Evolutionary conservation across 2,113 vertebrate species (phyloP).

Genomic region (Raphicerus campestris): DNA sequence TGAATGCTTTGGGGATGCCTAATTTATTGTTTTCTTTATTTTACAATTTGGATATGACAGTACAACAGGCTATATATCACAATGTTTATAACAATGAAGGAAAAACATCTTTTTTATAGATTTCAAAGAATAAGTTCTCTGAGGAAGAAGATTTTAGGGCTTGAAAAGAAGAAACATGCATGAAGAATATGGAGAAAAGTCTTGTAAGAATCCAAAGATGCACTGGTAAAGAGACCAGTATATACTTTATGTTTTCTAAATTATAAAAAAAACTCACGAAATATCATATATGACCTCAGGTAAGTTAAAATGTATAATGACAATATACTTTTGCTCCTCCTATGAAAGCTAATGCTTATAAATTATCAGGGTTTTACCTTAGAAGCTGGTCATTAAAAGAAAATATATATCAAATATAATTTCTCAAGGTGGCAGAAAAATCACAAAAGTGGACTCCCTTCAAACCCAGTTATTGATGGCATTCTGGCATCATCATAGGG

Average conservation of each 20-base stretch:
- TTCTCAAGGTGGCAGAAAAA: conserved; percentile 9
- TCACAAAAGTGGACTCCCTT: background rate
- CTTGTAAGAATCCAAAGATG: background rate
- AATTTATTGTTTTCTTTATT: conserved; percentile 22
- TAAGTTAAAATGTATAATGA: background rate
- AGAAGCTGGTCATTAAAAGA: background rate
- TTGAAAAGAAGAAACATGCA: background rate
- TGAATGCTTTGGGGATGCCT: background rate
- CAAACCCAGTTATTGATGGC: background rate
- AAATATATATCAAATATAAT: conserved; percentile 1
- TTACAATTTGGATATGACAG: background rate
- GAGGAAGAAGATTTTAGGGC: background rate
- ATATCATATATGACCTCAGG: background rate
- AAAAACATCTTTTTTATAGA: background rate
- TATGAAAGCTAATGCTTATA: background rate
- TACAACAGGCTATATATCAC: background rate
- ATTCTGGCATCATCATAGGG: background rate
- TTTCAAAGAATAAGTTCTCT: background rate
- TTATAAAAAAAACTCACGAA: background rate
- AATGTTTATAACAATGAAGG: background rate
- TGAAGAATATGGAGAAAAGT: background rate
- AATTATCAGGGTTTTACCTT: background rate
- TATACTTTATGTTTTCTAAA: conserved; percentile 19
- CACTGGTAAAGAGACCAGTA: background rate
- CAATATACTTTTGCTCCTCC: background rate